Base-by-base conservation (phyloP, 2,888 invertebrate species). In the Drosophila formosana region DNA sequence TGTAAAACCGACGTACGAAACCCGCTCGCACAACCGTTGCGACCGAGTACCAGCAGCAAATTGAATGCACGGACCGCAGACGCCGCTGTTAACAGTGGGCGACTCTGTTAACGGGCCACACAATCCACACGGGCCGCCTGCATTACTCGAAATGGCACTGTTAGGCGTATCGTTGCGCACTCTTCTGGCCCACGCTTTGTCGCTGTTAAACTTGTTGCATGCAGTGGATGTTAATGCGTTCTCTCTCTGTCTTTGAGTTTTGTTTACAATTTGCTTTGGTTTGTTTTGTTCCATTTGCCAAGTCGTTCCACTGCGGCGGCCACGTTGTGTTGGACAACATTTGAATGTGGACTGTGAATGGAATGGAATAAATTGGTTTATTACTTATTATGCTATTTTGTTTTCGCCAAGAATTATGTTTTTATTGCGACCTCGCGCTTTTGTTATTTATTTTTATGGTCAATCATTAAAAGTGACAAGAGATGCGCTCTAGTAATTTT, bases 1-100 rank as follows among this genome's bases (percentile, higher is more conserved):
- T 49, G 18, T 18, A 41, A 41, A 41, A 41, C 18, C 13, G 46
- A 67, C 72, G 66, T 61, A 86, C 89, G 85, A 90, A 80, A 78
- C 39, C 83, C 88, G 82, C 71, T 82, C 84, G 88, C 82, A 88
- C 80, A 89, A 82, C 82, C 75, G 87, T 81, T 78, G 75, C 75
- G 78, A 73, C 74, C 78, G 75, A 75, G 57, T 51, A 74, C 30
- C 78, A 75, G 75, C 68, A 75, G 78, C 75, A 69, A 78, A 75
- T 78, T 75, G 74, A 75, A 67, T 53, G 28, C 56, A 13, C 57
- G 7, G 43, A 56, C 26, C 32, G 50, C 37, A 51, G 49, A 13
- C 23, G 3, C 46, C 4, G 18, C 67, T 75, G 73, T 67, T 63
- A 75, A 76, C 37, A 28, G 39, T 6, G 18, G 3, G 9, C 25